A percentile compares a stretch with the other conserved stretches of the same genome.
Evolutionary conservation across 2,888 invertebrate species (phyloP).

Genomic region (Lithophane socia): DNA sequence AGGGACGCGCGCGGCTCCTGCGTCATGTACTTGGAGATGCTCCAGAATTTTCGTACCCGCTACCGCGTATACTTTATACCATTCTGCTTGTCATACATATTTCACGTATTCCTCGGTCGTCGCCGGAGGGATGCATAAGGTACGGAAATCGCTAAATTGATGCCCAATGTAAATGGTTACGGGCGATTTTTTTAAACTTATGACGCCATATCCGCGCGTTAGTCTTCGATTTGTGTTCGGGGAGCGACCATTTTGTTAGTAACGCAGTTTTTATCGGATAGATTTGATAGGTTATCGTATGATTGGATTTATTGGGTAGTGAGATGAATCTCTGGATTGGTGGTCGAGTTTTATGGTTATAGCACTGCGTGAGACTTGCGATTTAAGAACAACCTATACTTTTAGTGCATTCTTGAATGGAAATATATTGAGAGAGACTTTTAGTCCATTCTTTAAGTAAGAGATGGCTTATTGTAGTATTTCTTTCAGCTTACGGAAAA

Average conservation of each 20-base stretch:
- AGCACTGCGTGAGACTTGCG: too few relatives aligned
- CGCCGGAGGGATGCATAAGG: conserved; percentile 69
- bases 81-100: conserved; percentile 66
- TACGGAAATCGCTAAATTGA: conserved; percentile 69
- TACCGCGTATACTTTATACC: conserved; percentile 38
- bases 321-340: background rate
- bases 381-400: background rate
- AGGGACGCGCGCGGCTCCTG: too few relatives aligned
- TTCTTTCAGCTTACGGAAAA: background rate
- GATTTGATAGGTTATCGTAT: conserved; percentile 22
- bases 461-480: background rate
- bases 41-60: conserved; percentile 31
- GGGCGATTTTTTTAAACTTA: conserved; percentile 73
- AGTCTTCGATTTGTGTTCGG: conserved; percentile 56
- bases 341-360: background rate
- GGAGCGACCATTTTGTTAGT: conserved; percentile 41
- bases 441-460: too few relatives aligned
- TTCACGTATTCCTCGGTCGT: conserved; percentile 66
- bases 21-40: too few relatives aligned
- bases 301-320: conserved; percentile 25
- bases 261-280: conserved; percentile 23
- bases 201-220: conserved; percentile 66
- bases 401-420: too few relatives aligned
- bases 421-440: background rate
- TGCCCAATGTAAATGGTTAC: conserved; percentile 68